Evolutionary conservation across 1,140 invertebrate species (phyloP).

Genomic region (Zaprionus gabonicus): DNA sequence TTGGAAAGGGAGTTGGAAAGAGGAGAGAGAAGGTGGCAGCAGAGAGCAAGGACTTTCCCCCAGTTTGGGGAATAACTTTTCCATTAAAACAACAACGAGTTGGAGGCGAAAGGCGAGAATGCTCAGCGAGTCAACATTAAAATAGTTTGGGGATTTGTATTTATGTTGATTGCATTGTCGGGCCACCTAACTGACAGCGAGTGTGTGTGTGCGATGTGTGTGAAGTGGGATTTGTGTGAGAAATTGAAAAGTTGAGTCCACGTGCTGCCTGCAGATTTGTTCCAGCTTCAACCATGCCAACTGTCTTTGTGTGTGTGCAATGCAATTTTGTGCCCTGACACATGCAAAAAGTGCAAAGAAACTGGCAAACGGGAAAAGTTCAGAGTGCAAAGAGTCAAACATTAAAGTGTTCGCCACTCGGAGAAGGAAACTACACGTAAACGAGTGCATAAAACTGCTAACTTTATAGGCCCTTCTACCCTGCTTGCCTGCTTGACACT

Average conservation of each 20-base stretch:
- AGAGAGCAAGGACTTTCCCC: neutral
- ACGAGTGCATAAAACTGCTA: slow-evolving; percentile 33
- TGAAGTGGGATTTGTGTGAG: slow-evolving; percentile 52
- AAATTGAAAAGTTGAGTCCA: slow-evolving; percentile 76
- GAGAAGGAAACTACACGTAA: neutral
- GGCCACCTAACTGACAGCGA: slow-evolving; percentile 53
- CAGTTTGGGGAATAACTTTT: slow-evolving; percentile 59
- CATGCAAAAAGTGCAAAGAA: slow-evolving; percentile 27
- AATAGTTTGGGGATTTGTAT: slow-evolving; percentile 83
- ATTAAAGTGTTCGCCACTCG: slow-evolving; percentile 19
- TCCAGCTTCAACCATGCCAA: slow-evolving; percentile 15
- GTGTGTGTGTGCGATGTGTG: slow-evolving; percentile 27
- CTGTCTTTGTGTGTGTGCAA: slow-evolving; percentile 39
- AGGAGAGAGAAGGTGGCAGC: neutral
- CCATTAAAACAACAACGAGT: slow-evolving; percentile 62
- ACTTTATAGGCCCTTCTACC: slow-evolving; percentile 15
- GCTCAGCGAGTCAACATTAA: slow-evolving; percentile 72
- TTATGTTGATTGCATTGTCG: slow-evolving; percentile 82
- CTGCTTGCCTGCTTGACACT: neutral
- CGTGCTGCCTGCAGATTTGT: slow-evolving; percentile 54
- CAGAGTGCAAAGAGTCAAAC: slow-evolving; percentile 48
- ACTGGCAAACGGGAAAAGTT: slow-evolving; percentile 47
- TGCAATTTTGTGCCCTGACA: slow-evolving; percentile 66
- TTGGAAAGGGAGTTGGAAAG: slow-evolving; percentile 21
- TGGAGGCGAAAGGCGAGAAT: slow-evolving; percentile 13